Percentiles rank a stretch among this genome's conserved stretches.
Evolutionary conservation across 2,113 vertebrate genomes (phyloP).

Genomic region (Istiophorus platypterus): DNA sequence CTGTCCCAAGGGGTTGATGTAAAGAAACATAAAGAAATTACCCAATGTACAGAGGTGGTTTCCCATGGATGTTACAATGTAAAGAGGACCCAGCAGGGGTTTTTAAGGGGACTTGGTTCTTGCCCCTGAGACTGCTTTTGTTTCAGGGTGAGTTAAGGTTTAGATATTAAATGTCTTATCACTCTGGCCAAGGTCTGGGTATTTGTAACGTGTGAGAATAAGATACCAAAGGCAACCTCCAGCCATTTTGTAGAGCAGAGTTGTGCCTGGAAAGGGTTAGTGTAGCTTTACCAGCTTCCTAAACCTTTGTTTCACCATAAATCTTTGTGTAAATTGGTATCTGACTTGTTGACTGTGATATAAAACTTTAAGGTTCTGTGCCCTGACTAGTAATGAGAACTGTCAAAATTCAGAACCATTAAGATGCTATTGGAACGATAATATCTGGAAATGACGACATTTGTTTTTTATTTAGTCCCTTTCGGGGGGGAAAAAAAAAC

Average conservation of each 20-base stretch:
- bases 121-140: constrained; percentile 3
- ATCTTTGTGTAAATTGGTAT: constrained; percentile 24
- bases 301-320: constrained; percentile 1
- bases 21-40: constrained; percentile 16
- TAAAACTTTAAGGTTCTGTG: not conserved
- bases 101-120: constrained; percentile 26
- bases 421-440: constrained; percentile 5
- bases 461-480: not conserved
- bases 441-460: constrained; percentile 9
- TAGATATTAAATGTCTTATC: constrained; percentile 47
- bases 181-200: constrained; percentile 10
- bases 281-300: not conserved
- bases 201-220: constrained; percentile 21
- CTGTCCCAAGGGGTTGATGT: not conserved
- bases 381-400: not conserved
- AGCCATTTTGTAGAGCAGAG: not conserved
- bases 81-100: not conserved
- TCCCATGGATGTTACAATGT: not conserved
- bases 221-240: constrained; percentile 12
- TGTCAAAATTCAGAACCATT: not conserved
- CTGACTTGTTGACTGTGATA: not conserved
- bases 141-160: constrained; percentile 22
- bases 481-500: no score
- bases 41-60: constrained; percentile 1
- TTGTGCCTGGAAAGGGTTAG: not conserved